Percentiles rank a stretch among this genome's conserved stretches.
Evolutionary conservation across 2,797 vertebrate species (phyloP).

Genomic region (Sparidentex hasta): DNA sequence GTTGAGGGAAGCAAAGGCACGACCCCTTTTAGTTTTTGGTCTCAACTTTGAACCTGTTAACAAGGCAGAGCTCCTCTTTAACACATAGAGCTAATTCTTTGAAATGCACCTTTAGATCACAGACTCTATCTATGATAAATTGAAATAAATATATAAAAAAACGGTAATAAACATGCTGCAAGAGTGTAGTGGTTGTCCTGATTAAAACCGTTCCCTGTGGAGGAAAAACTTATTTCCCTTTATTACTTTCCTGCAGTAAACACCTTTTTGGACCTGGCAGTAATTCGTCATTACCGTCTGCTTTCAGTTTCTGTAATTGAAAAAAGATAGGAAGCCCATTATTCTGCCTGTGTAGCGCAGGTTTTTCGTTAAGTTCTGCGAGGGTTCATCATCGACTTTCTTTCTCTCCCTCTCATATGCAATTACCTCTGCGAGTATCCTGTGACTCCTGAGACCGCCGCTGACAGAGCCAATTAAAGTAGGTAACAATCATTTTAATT

Average conservation of each 20-base stretch:
- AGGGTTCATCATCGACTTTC: conserved; percentile 35
- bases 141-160: not conserved
- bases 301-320: conserved; percentile 61
- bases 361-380: conserved; percentile 25
- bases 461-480: conserved; percentile 73
- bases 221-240: not conserved
- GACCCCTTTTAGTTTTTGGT: no score
- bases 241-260: conserved; percentile 34
- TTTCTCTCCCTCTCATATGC: conserved; percentile 50
- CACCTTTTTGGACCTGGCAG: conserved; percentile 24
- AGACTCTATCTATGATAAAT: not conserved
- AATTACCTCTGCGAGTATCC: conserved; percentile 63
- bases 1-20: no score
- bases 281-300: conserved; percentile 38
- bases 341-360: conserved; percentile 3
- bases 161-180: not conserved
- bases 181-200: not conserved
- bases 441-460: conserved; percentile 49
- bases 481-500: conserved; percentile 72
- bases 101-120: not conserved
- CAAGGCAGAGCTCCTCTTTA: not conserved
- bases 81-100: no score
- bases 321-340: conserved; percentile 60
- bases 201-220: not conserved
- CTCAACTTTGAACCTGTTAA: no score